Base-by-base conservation (phyloP, 2,113 vertebrate genomes). In the Chaetodon trifascialis region DNA sequence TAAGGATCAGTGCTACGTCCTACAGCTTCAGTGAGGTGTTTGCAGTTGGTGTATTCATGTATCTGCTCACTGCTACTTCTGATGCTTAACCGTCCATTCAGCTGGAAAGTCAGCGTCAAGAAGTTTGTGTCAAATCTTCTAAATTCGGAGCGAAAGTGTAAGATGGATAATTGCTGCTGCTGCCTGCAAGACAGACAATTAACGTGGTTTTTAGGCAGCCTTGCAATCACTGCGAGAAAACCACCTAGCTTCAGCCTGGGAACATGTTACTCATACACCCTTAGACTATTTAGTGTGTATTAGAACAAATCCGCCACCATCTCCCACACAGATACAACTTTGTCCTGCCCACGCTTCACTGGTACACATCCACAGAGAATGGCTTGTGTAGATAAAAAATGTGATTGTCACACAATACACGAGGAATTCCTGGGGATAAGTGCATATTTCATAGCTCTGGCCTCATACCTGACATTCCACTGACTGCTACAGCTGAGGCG, bases 391-490 rank as follows among this genome's bases (percentile, higher is more conserved):
- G 52, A 85, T 47, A 17, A 44, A 55, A 56, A 80, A 54, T 58
- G 55, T 44, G 14, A 76, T 11, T 76, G 60, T 80, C 75, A 72
- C 44, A 74, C 40, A 70, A 17, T 44, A 42, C 52, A 49, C 42
- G 46, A 67, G 30, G 51, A 60, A 76, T 81, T 80, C 74, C n/a
- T 40, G 60, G n/a, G 67, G 47, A 80, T 76, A n/a, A 79, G 34
- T 38, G 56, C 23, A 58, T 66, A 69, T 76, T 79, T 68, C 60
- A 44, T 9, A 38, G 52, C n/a, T 46, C 54, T 47, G 47, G 72
- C 51, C 62, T 78, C 75, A 47, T 47, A 72, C 71, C 69, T 82
- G 74, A 76, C 80, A 74, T 77, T 60, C 71, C 82, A 2, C 47
- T 58, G 56, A 66, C n/a, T 68, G 64, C 19, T 78, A 40, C 8